phyloP scores from a whole-genome alignment of 2,888 invertebrate genomes.

The Spialia ferax region DNA sequence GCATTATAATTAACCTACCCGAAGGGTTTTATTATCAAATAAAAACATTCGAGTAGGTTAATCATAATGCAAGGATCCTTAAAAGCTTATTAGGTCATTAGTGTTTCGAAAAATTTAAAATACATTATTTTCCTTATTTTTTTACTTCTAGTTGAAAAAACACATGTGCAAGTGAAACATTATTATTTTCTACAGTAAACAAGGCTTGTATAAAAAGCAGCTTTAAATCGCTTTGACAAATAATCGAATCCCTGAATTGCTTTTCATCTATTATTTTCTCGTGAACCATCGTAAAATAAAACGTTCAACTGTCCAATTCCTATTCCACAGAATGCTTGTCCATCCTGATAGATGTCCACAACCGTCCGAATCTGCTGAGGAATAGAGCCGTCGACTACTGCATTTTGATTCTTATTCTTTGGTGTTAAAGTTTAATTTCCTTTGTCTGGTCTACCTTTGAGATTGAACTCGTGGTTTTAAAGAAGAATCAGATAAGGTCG shows the following conservation, averaged over 20 bases:
- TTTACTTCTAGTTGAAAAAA: background rate
- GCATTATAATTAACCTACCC: too few relatives aligned
- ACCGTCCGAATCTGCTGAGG: conserved; percentile 54
- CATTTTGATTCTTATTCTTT: conserved; percentile 48
- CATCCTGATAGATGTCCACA: conserved; percentile 79
- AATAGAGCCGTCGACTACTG: conserved; percentile 30
- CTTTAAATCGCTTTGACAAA: conserved; percentile 34
- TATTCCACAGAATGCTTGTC: conserved; percentile 83
- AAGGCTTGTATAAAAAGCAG: conserved; percentile 4
- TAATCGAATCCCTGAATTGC: conserved; percentile 53
- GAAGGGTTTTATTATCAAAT: too few relatives aligned
- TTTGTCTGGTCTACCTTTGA: conserved; percentile 49
- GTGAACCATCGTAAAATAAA: conserved; percentile 81
- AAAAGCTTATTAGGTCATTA: too few relatives aligned
- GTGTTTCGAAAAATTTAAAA: too few relatives aligned
- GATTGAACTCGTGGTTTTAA: conserved; percentile 55
- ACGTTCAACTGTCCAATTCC: conserved; percentile 74
- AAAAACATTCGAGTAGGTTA: too few relatives aligned
- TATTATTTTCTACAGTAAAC: background rate
- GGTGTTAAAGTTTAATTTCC: conserved; percentile 50
- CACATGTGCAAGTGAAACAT: background rate
- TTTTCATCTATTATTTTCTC: conserved; percentile 73
- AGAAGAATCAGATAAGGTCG: conserved; percentile 78
- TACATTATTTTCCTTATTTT: too few relatives aligned
- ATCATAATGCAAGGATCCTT: too few relatives aligned